A percentile compares a stretch with the other conserved stretches of the same genome.
These are phyloP conservation scores for Mesocentrotus franciscanus DNA, from an alignment of 53 echinoderm and acorn worm genomes.

Conservation along the genomic window DNA sequence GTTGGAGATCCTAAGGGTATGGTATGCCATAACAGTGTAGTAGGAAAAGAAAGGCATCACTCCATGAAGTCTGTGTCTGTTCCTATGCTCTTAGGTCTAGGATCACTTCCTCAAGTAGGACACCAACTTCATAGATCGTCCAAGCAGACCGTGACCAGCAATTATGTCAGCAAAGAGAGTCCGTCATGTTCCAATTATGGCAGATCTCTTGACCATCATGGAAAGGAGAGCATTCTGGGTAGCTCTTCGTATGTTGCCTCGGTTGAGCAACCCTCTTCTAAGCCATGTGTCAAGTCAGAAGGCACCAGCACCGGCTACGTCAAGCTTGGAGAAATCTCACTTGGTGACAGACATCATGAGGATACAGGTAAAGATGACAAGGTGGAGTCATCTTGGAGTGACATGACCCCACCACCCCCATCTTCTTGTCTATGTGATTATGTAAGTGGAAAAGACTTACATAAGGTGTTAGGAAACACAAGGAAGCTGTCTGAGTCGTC, in stretches of 20 bases:
- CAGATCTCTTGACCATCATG: not conserved
- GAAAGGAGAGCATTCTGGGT: not conserved
- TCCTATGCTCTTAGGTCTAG: not conserved
- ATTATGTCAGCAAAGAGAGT: slow-evolving; percentile 17
- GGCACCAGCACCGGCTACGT: not conserved
- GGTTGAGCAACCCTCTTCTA: not conserved
- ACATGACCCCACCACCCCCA: not conserved
- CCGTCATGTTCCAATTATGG: not conserved
- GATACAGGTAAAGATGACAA: not conserved
- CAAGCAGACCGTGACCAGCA: not conserved
- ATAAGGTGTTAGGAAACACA: not conserved
- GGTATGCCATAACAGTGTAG: too few relatives aligned
- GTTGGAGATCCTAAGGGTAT: not conserved
- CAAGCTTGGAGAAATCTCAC: not conserved
- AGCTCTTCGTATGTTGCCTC: not conserved
- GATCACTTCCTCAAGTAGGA: not conserved
- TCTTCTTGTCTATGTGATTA: not conserved
- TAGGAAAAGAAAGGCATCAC: not conserved
- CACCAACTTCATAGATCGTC: not conserved
- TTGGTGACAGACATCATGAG: not conserved
- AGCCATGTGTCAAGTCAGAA: not conserved
- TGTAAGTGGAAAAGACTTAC: not conserved
- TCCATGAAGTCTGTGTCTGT: not conserved
- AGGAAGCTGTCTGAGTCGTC: not conserved
- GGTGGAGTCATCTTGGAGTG: not conserved